These are phyloP conservation scores for Acanthococcus lagerstroemiae DNA, from an alignment of 2,888 invertebrate species.

Conservation along the genomic window DNA sequence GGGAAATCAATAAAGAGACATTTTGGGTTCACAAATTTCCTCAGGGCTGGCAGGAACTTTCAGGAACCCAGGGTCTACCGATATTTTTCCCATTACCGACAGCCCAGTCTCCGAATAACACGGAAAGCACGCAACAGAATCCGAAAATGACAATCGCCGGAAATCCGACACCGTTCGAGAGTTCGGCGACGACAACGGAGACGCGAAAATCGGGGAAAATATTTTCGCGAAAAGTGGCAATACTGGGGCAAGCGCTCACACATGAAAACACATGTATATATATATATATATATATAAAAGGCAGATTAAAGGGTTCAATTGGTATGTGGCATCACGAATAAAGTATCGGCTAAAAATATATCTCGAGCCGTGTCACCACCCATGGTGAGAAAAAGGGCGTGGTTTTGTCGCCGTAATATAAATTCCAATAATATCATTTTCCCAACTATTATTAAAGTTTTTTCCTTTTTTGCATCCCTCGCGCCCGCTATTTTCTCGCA, in stretches of 20 bases:
- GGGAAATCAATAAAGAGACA: no score
- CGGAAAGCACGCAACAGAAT: no score
- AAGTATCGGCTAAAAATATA: constrained; percentile 25
- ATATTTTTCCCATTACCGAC: no score
- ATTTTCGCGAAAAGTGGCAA: constrained; percentile 4
- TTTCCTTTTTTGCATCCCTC: constrained; percentile 12
- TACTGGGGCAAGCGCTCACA: constrained; percentile 4
- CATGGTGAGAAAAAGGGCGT: constrained; percentile 21
- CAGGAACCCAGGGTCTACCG: no score
- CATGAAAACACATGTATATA: constrained; percentile 17
- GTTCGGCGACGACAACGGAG: no score
- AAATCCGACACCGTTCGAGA: no score
- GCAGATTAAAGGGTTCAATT: constrained; percentile 26
- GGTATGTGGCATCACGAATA: constrained; percentile 24
- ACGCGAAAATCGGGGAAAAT: background rate
- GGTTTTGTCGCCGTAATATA: constrained; percentile 17
- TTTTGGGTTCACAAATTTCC: no score
- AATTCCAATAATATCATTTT: constrained; percentile 26
- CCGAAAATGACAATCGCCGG: no score
- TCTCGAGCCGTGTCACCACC: constrained; percentile 23
- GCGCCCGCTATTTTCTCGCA: background rate
- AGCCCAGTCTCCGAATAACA: no score
- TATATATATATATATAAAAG: constrained; percentile 24
- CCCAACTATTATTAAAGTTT: constrained; percentile 23
- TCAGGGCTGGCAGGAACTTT: no score